Conservation (phyloP, 2,113 vertebrate species). For the Gymnorhina tibicen region DNA sequence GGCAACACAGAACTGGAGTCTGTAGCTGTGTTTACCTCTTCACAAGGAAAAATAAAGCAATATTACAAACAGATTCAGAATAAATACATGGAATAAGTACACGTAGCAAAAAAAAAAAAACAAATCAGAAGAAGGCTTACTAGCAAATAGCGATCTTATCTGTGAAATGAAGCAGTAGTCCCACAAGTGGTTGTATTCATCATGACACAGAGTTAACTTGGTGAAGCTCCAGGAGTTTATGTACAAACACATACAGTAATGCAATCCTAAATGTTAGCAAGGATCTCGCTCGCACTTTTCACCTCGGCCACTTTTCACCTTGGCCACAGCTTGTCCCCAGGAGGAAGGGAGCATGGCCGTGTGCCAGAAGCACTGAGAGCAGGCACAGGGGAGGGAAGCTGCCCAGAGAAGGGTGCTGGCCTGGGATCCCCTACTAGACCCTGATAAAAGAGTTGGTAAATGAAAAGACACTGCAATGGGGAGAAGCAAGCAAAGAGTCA, state of each 20-base stretch:
- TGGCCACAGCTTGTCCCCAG: rapidly evolving
- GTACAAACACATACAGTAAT: background rate
- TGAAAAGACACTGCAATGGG: background rate
- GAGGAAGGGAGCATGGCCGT: background rate
- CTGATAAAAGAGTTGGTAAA: background rate
- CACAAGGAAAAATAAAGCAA: background rate
- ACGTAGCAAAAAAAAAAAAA: background rate
- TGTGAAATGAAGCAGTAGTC: background rate
- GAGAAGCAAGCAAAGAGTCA: background rate
- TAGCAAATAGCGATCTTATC: background rate
- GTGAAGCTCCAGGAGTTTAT: background rate
- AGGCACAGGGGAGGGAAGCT: background rate
- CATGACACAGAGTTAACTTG: background rate
- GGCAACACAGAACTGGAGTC: background rate
- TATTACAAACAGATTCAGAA: background rate
- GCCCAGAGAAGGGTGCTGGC: background rate
- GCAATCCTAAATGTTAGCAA: background rate
- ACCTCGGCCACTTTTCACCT: background rate
- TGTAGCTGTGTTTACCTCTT: background rate
- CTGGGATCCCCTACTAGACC: background rate
- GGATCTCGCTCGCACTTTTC: background rate
- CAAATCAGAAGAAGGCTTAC: background rate
- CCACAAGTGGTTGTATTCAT: background rate
- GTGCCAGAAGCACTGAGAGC: background rate
- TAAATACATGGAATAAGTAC: background rate